A percentile compares a stretch with the other conserved stretches of the same genome.
These are phyloP conservation scores for Ceramica pisi DNA, from an alignment of 2,888 invertebrate species.

Conservation along the genomic window DNA sequence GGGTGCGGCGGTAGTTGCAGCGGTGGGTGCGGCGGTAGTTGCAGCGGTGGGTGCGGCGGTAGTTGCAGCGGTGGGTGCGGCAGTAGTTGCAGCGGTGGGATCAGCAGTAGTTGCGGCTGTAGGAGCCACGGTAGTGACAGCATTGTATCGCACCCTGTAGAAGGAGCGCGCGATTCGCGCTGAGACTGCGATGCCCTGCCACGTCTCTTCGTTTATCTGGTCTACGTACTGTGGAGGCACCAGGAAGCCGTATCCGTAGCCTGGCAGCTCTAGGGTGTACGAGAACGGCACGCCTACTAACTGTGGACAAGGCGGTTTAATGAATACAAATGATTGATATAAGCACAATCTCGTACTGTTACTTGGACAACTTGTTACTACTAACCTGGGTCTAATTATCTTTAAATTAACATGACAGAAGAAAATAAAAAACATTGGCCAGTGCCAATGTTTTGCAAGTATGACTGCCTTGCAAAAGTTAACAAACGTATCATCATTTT, in stretches of 20 bases:
- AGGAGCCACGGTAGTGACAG: not conserved
- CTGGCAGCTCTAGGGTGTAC: conserved; percentile 79
- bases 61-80: not conserved
- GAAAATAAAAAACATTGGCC: too few relatives aligned
- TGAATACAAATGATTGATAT: not conserved
- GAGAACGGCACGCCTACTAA: conserved; percentile 75
- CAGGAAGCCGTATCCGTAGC: conserved; percentile 70
- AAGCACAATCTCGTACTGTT: too few relatives aligned
- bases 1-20: too few relatives aligned
- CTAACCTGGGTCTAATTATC: too few relatives aligned
- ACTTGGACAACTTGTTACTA: too few relatives aligned
- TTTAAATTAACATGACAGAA: too few relatives aligned
- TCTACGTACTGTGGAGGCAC: conserved; percentile 75
- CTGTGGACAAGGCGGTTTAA: conserved; percentile 56
- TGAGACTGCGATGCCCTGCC: conserved; percentile 76
- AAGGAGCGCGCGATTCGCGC: conserved; percentile 73
- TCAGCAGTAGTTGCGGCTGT: not conserved
- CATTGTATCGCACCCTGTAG: conserved; percentile 54
- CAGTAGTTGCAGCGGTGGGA: not conserved
- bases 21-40: too few relatives aligned
- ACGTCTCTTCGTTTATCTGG: conserved; percentile 80
- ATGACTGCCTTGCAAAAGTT: too few relatives aligned
- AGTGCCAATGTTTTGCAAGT: too few relatives aligned
- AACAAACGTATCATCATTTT: too few relatives aligned
- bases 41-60: too few relatives aligned